These are phyloP conservation scores for Torymus texanus DNA, from an alignment of 2,888 invertebrate species.

Conservation along the genomic window DNA sequence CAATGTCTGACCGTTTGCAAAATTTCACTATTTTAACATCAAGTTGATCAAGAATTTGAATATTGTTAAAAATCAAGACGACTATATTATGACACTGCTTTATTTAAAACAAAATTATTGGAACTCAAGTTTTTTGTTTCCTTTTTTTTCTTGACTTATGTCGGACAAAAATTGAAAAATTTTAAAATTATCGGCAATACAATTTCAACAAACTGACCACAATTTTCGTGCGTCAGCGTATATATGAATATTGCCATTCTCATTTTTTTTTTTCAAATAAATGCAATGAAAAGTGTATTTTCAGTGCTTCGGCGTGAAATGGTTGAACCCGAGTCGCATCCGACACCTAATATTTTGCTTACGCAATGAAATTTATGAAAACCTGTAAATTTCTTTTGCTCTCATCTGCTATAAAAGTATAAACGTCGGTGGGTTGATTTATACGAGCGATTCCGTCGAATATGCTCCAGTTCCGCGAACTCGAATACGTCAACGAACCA, in stretches of 20 bases:
- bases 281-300: not conserved
- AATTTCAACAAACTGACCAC: not conserved
- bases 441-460: too few relatives aligned
- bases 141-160: slow-evolving; percentile 6
- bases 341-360: not conserved
- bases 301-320: slow-evolving; percentile 1
- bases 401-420: too few relatives aligned
- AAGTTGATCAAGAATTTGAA: slow-evolving; percentile 1
- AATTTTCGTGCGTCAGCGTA: not conserved
- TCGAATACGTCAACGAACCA: not conserved
- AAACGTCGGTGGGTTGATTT: too few relatives aligned
- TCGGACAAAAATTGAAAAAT: slow-evolving; percentile 10
- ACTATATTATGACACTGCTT: slow-evolving; percentile 52
- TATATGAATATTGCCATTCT: not conserved
- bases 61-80: not conserved
- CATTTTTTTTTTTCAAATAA: slow-evolving; percentile 1
- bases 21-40: too few relatives aligned
- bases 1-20: too few relatives aligned
- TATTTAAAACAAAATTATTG: slow-evolving; percentile 53
- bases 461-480: not conserved
- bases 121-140: slow-evolving; percentile 39
- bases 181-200: not conserved
- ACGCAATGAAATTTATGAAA: not conserved
- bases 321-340: not conserved
- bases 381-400: too few relatives aligned